phyloP scores from a whole-genome alignment of 2,888 invertebrate species.

The Steinernema carpocapsae region DNA sequence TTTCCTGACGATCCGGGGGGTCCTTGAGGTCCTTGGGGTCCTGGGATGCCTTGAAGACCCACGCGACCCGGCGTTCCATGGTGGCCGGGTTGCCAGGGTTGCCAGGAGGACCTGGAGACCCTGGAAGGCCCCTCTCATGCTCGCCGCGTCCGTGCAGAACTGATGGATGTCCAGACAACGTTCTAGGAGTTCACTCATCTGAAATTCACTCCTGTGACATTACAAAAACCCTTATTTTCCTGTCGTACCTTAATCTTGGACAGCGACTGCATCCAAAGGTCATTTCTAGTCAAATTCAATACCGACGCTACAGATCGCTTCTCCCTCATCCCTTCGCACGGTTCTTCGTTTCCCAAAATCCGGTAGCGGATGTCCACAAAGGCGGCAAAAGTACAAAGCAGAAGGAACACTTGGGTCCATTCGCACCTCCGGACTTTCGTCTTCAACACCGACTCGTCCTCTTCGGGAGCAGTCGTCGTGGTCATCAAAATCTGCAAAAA shows the following conservation, averaged over 20 bases:
- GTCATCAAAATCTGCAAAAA: not conserved
- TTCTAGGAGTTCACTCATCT: constrained; percentile 64
- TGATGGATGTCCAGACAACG: constrained; percentile 65
- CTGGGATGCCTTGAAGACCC: constrained; percentile 39
- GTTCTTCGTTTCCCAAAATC: not conserved
- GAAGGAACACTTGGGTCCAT: constrained; percentile 36
- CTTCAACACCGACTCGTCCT: not conserved
- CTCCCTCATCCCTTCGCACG: constrained; percentile 2
- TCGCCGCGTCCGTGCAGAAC: constrained; percentile 61
- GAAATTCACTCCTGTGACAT: not conserved
- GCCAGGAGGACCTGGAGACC: constrained; percentile 52
- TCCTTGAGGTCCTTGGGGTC: constrained; percentile 47
- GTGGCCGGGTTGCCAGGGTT: constrained; percentile 47
- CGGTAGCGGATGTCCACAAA: constrained; percentile 38
- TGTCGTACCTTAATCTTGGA: constrained; percentile 54
- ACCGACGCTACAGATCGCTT: not conserved
- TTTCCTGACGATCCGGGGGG: constrained; percentile 61
- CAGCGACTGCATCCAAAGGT: constrained; percentile 52
- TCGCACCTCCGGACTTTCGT: constrained; percentile 8
- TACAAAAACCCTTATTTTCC: too few species aligned
- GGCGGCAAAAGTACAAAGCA: constrained; percentile 39
- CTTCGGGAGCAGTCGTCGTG: too few species aligned
- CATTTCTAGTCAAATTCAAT: constrained; percentile 38
- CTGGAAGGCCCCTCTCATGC: constrained; percentile 46
- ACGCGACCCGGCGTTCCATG: constrained; percentile 49